These are phyloP conservation scores for Phylloscopus collybita DNA, from an alignment of 2,797 vertebrate genomes.

Conservation along the genomic window DNA sequence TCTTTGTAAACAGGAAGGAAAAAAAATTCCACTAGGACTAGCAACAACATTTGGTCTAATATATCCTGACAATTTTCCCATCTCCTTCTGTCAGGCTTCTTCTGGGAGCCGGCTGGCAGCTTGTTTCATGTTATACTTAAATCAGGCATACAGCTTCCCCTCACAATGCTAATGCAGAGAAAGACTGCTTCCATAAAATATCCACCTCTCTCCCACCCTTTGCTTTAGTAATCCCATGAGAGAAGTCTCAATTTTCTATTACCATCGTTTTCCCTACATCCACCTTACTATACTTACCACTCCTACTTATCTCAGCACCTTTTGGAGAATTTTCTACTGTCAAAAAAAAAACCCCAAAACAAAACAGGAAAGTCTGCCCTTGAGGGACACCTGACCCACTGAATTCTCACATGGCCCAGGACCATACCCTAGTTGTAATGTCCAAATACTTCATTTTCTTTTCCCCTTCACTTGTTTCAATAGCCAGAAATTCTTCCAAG, in stretches of 20 bases:
- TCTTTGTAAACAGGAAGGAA: constrained; percentile 71
- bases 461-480: constrained; percentile 33
- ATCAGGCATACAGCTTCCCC: constrained; percentile 56
- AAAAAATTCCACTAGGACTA: constrained; percentile 67
- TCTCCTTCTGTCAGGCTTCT: constrained; percentile 67
- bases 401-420: not conserved
- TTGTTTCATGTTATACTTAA: constrained; percentile 71
- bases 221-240: not conserved
- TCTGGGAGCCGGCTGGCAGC: constrained; percentile 67
- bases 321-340: not conserved
- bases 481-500: constrained; percentile 27
- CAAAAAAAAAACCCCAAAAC: not conserved
- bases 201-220: not conserved
- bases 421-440: not conserved
- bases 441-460: not conserved
- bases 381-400: not conserved
- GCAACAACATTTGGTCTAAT: constrained; percentile 70
- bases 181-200: constrained; percentile 29
- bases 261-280: not conserved
- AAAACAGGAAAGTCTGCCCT: not conserved
- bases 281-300: not conserved
- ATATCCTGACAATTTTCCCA: constrained; percentile 74
- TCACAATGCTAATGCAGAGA: constrained; percentile 61
- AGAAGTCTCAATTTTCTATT: not conserved
- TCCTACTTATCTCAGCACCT: not conserved